Percentiles rank a stretch among this genome's conserved stretches.
These are phyloP conservation scores for Dreissena polymorpha DNA, from an alignment of 1,140 invertebrate genomes.

Conservation along the genomic window DNA sequence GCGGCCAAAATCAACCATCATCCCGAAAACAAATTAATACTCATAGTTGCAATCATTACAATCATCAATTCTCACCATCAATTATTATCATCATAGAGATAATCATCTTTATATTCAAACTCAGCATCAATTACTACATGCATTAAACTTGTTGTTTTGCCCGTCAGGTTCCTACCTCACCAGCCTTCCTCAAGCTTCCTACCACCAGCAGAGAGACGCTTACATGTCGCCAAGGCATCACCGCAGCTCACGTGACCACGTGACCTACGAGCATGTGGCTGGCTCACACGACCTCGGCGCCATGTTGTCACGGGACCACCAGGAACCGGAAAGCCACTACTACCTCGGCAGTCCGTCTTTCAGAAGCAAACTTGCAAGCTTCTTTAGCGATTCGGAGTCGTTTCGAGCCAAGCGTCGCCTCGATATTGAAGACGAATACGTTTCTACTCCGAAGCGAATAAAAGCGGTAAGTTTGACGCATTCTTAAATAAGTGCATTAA, in stretches of 20 bases:
- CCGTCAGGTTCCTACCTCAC: background rate
- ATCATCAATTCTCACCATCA: too few relatives aligned
- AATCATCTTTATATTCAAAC: too few relatives aligned
- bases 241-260: constrained; percentile 8
- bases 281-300: background rate
- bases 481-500: too few relatives aligned
- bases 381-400: constrained; percentile 13
- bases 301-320: constrained; percentile 22
- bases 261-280: background rate
- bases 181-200: constrained; percentile 7
- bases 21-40: too few relatives aligned
- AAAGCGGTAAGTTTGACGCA: constrained; percentile 19
- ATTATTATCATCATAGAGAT: too few relatives aligned
- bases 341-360: constrained; percentile 31
- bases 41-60: too few relatives aligned
- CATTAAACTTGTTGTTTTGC: too few relatives aligned
- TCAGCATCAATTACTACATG: too few relatives aligned
- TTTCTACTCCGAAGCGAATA: constrained; percentile 41
- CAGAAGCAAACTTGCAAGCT: background rate
- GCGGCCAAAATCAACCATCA: too few relatives aligned
- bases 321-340: constrained; percentile 38
- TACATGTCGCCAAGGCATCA: constrained; percentile 29
- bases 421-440: constrained; percentile 39
- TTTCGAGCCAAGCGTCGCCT: constrained; percentile 41
- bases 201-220: constrained; percentile 31